Percentiles rank a stretch among this genome's conserved stretches.
Conservation (phyloP, 2,888 invertebrate species). For the Torymus auratus region DNA sequence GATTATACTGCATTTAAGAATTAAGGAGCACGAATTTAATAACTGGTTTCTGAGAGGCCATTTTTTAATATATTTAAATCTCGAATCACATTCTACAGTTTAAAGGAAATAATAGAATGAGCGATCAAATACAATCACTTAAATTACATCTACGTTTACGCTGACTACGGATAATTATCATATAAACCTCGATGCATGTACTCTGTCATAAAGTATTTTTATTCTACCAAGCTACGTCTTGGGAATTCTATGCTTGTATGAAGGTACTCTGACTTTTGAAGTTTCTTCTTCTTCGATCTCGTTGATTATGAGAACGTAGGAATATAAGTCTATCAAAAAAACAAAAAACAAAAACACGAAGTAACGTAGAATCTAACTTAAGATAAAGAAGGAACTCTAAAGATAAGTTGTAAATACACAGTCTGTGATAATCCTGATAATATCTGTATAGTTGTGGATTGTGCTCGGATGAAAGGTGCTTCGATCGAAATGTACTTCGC, state of each 20-base stretch:
- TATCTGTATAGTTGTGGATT: slow-evolving; percentile 68
- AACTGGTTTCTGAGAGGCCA: slow-evolving; percentile 50
- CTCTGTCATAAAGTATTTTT: slow-evolving; percentile 50
- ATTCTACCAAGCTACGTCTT: slow-evolving; percentile 42
- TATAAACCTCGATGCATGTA: slow-evolving; percentile 53
- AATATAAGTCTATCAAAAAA: slow-evolving; percentile 58
- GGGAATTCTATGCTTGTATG: slow-evolving; percentile 47
- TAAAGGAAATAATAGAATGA: slow-evolving; percentile 42
- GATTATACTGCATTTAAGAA: slow-evolving; percentile 57
- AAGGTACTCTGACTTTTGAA: slow-evolving; percentile 52
- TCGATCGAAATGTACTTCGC: slow-evolving; percentile 56
- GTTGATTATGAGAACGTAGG: slow-evolving; percentile 54
- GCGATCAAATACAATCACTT: slow-evolving; percentile 55
- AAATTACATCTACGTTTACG: slow-evolving; percentile 46
- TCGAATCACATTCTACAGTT: slow-evolving; percentile 36
- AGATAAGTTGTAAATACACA: slow-evolving; percentile 76
- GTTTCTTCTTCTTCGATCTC: slow-evolving; percentile 58
- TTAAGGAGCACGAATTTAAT: slow-evolving; percentile 45
- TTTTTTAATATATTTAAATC: slow-evolving; percentile 50
- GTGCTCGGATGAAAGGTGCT: slow-evolving; percentile 62
- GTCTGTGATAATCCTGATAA: slow-evolving; percentile 76
- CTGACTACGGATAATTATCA: slow-evolving; percentile 41
- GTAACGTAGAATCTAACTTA: slow-evolving; percentile 55
- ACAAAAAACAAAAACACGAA: slow-evolving; percentile 51
- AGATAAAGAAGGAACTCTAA: slow-evolving; percentile 64